Base-by-base conservation (phyloP, 2,888 invertebrate genomes). In the Ethmia dodecea region DNA sequence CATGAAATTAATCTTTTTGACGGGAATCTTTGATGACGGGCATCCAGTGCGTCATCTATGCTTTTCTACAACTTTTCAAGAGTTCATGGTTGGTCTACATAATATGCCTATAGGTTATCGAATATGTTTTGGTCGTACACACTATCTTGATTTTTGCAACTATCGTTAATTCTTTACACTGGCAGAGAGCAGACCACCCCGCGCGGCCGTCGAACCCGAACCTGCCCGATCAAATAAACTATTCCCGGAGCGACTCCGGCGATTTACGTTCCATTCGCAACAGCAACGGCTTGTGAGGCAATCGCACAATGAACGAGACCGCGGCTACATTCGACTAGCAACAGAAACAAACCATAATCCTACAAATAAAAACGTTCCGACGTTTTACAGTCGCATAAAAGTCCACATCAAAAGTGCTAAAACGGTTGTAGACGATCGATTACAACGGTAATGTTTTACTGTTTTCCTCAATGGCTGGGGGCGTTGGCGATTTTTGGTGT, bases 301-400 rank as follows among this genome's bases (percentile, higher is more conserved):
- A 62, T 55, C 25, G 39, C 44, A 54, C 56, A 57, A 58, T 53
- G 53, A 45, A 60, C 42, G 41, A 51, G 47, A 39, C 37, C 52
- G 45, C 43, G n/a, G n/a, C n/a, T n/a, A n/a, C n/a, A n/a, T n/a
- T 8, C 18, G 12, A 12, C 26, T 26, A 26, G 26, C 26, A 43
- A 58, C 50, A 55, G 51, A 59, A 63, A 60, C 57, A 58, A 60
- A 59, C 50, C 47, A 40, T 35, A 33, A 30, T 2, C 9, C 25
- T 41, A 34, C 48, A 47, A 64, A 71, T 69, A 65, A 73, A 73
- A 72, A 65, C 55, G 55, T 70, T 65, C 45, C 47, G 47, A 57
- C 46, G 51, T 58, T 72, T 72, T 66, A 73, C 64, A 62, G 53
- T 52, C 54, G 57, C 49, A 67, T 73, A 61, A 71, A 71, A 49